Percentiles rank a stretch among this genome's conserved stretches.
These are phyloP conservation scores for Seriola aureovittata DNA, from an alignment of 2,113 vertebrate genomes.

Conservation along the genomic window DNA sequence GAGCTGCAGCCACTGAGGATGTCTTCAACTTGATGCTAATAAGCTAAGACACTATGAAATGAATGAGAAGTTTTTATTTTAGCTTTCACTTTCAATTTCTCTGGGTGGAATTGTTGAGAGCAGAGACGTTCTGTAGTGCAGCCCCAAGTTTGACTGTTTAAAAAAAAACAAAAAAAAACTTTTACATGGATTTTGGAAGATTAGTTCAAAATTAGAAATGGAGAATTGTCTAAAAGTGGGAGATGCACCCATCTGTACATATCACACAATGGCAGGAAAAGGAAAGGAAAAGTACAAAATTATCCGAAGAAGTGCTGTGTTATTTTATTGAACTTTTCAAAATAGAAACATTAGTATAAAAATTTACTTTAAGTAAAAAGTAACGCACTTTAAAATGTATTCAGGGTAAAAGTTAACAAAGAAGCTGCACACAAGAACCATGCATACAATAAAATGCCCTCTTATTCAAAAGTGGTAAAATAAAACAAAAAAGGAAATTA, in stretches of 20 bases:
- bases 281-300: neutral
- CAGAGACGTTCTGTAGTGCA: neutral
- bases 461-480: no score
- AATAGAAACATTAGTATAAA: neutral
- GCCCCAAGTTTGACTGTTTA: neutral
- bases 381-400: no score
- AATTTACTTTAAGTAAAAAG: neutral
- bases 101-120: neutral
- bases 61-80: conserved; percentile 47
- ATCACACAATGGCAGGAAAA: neutral
- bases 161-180: conserved; percentile 19
- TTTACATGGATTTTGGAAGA: conserved; percentile 19
- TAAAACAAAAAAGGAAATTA: neutral
- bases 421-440: no score
- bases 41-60: conserved; percentile 44
- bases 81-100: conserved; percentile 46
- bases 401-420: no score
- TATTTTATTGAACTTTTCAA: conserved; percentile 19
- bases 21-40: conserved; percentile 55
- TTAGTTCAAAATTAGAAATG: conserved; percentile 36
- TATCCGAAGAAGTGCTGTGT: neutral
- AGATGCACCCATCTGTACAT: neutral
- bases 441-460: no score
- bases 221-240: conserved; percentile 20
- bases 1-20: conserved; percentile 33